Base-by-base conservation (phyloP, 2,888 invertebrate genomes). In the Formica aserva region DNA sequence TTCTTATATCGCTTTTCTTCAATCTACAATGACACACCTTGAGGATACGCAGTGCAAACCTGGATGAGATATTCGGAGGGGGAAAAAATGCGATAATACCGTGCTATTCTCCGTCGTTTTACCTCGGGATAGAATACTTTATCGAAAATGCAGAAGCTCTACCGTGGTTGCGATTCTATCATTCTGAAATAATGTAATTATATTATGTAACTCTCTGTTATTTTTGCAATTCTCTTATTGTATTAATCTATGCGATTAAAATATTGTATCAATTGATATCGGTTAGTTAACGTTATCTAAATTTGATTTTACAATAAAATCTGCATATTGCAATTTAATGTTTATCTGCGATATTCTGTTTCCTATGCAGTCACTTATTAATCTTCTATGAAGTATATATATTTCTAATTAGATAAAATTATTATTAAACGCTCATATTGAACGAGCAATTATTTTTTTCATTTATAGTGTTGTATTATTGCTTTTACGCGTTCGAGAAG, bases 1-100 rank as follows among this genome's bases (percentile, higher is more conserved):
- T 78, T 69, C 71, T 78, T 45, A 32, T 71, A 45, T 78, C 32
- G 41, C 26, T 48, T 35, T 80, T 80, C 45, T 60, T 71, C 78
- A 48, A 71, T 80, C 71, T 80, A 52, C 60, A 71, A 45, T 32
- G 13, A 62, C 60, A 71, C 71, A 60, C 13, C 57, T 71, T 45
- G 60, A 60, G n/a, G 35, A 48, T 80, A 62, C 35, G 35, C 71
- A 62, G 71, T 62, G n/a, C 76, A 65, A 62, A 26, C 15, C 5
- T 52, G 77, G 26, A 66, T 60, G 66, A 55, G 65, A 82, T 57
- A 32, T 45, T 45, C 6, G 76, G 66, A n/a, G 60, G 35, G 32
- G 41, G 45, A 22, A 41, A 32, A 41, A 63, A 22, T 63, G 38
- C 55, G 52, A 57, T 41, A 22, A 60, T 22, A 32, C 13, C 60